Conservation (phyloP, 1,140 invertebrate species). For the Sycobia sp. region DNA sequence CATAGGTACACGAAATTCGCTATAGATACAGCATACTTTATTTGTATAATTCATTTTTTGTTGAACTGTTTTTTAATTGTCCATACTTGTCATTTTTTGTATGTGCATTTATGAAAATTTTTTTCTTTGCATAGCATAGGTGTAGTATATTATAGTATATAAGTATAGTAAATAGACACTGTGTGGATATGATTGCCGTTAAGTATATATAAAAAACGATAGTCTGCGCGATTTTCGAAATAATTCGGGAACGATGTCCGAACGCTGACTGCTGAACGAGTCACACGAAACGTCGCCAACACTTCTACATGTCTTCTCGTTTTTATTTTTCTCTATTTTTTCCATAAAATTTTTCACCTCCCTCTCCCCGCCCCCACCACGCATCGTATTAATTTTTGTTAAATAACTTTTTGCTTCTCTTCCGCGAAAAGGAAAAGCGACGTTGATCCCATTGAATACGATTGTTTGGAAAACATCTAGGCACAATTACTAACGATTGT, state of each 20-base stretch:
- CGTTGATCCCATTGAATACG: slow-evolving; percentile 55
- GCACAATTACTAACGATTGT: slow-evolving; percentile 56
- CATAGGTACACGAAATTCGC: slow-evolving; percentile 44
- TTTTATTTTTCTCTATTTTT: neutral
- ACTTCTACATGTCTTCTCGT: slow-evolving; percentile 2
- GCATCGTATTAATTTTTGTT: slow-evolving; percentile 17
- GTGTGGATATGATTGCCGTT: slow-evolving; percentile 29
- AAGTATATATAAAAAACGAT: slow-evolving; percentile 25
- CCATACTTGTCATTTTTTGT: too few relatives aligned
- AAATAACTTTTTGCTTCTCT: slow-evolving; percentile 18
- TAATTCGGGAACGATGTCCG: neutral
- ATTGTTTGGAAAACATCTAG: slow-evolving; percentile 51
- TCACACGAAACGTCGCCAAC: slow-evolving; percentile 6
- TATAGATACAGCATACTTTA: slow-evolving; percentile 37
- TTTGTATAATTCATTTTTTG: neutral
- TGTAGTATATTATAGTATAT: slow-evolving; percentile 26
- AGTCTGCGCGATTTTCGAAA: slow-evolving; percentile 14
- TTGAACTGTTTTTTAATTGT: too few relatives aligned
- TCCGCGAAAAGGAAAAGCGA: slow-evolving; percentile 38
- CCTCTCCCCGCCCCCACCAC: too few relatives aligned
- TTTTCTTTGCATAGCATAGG: slow-evolving; percentile 16
- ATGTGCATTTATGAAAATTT: slow-evolving; percentile 27
- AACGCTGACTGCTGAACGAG: neutral
- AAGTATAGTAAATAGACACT: slow-evolving; percentile 26
- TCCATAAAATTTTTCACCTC: neutral